Evolutionary conservation across 2,797 vertebrate species (phyloP).

Genomic region (Phoeniculus purpureus): DNA sequence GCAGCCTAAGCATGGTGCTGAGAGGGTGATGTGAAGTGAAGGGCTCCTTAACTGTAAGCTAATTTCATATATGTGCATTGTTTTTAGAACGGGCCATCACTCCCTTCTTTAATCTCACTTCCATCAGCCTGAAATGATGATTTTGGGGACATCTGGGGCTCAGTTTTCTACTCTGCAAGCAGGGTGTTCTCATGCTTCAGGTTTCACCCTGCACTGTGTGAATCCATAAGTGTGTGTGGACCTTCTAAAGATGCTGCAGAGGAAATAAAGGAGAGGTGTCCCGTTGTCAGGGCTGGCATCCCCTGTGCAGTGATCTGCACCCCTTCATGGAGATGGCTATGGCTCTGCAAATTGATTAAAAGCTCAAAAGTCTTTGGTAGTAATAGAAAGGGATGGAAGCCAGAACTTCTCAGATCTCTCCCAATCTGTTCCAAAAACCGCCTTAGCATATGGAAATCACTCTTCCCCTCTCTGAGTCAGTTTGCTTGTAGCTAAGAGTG

Average conservation of each 20-base stretch:
- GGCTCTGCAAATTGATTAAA: conserved; percentile 26
- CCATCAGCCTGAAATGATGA: not conserved
- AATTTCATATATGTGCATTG: not conserved
- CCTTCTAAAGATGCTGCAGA: not conserved
- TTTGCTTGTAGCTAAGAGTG: conserved; percentile 36
- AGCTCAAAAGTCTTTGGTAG: conserved; percentile 16
- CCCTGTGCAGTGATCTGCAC: not conserved
- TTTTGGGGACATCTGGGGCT: not conserved
- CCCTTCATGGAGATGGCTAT: not conserved
- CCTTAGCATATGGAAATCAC: conserved; percentile 48
- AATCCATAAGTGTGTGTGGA: not conserved
- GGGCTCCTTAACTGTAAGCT: not conserved
- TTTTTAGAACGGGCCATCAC: not conserved
- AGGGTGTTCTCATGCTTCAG: not conserved
- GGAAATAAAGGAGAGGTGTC: not conserved
- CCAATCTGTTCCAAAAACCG: conserved; percentile 13
- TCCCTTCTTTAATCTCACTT: not conserved
- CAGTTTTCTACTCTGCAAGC: not conserved
- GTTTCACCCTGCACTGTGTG: not conserved
- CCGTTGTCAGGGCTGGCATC: not conserved
- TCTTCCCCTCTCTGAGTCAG: conserved; percentile 23
- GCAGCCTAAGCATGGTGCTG: not conserved
- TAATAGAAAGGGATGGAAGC: conserved; percentile 10
- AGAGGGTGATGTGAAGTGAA: not conserved
- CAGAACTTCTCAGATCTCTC: conserved; percentile 38